Evolutionary conservation across 2,888 invertebrate species (phyloP).

Genomic region (Xestia rhomboidea): DNA sequence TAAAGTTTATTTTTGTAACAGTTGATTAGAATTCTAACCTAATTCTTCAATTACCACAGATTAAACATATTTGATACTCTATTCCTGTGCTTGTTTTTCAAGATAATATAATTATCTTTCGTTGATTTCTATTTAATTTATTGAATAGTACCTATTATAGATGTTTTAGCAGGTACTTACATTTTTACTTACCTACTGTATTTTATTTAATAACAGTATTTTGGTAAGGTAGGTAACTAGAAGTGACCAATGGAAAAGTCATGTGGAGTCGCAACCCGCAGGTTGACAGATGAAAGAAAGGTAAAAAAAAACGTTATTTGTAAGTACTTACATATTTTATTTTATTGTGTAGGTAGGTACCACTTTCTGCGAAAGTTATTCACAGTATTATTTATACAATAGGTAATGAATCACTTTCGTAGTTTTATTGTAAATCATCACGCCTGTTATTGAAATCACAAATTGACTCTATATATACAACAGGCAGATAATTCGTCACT

Average conservation of each 20-base stretch:
- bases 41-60: slow-evolving; percentile 18
- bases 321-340: too few relatives aligned
- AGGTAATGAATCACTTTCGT: slow-evolving; percentile 50
- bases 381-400: slow-evolving; percentile 18
- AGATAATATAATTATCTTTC: neutral
- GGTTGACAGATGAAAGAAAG: neutral
- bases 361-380: slow-evolving; percentile 50
- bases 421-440: slow-evolving; percentile 27
- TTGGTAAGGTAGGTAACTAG: too few relatives aligned
- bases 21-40: slow-evolving; percentile 21
- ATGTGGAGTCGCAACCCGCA: too few relatives aligned
- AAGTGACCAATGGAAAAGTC: too few relatives aligned
- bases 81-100: neutral
- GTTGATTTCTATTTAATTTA: neutral
- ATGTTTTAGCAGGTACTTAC: neutral
- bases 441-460: neutral
- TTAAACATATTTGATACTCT: neutral
- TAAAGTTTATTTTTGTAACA: neutral
- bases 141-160: too few relatives aligned
- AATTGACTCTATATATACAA: neutral
- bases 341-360: neutral
- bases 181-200: too few relatives aligned
- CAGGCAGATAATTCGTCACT: slow-evolving; percentile 2
- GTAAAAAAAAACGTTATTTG: neutral
- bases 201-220: too few relatives aligned